Evolutionary conservation across 2,888 invertebrate species (phyloP).

Genomic region (Ferdinandea cuprea): DNA sequence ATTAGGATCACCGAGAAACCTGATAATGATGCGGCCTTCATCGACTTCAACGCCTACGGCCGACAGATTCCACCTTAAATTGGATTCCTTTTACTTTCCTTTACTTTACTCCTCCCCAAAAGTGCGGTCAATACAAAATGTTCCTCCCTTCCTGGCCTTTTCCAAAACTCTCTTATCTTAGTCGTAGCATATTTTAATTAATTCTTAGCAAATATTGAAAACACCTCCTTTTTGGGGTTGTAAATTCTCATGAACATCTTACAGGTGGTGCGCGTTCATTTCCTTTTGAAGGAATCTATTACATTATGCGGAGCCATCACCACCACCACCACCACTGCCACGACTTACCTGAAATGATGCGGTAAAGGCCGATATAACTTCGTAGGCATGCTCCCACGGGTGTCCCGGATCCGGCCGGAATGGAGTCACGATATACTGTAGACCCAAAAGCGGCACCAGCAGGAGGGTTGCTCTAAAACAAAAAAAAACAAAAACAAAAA

Average conservation of each 20-base stretch:
- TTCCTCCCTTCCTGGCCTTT: background rate
- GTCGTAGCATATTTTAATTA: slow-evolving; percentile 43
- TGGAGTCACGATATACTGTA: slow-evolving; percentile 95
- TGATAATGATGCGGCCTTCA: slow-evolving; percentile 21
- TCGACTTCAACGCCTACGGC: background rate
- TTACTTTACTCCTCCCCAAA: too few relatives aligned
- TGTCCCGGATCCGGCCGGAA: slow-evolving; percentile 89
- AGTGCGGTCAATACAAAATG: too few relatives aligned
- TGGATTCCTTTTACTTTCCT: too few relatives aligned
- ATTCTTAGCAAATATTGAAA: slow-evolving; percentile 32
- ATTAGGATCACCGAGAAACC: background rate
- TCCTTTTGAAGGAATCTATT: slow-evolving; percentile 36
- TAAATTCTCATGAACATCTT: slow-evolving; percentile 33
- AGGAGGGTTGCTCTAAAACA: slow-evolving; percentile 90
- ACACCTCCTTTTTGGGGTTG: slow-evolving; percentile 3
- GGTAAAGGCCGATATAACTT: slow-evolving; percentile 92
- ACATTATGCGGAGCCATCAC: slow-evolving; percentile 18
- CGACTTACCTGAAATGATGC: slow-evolving; percentile 92
- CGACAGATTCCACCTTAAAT: background rate
- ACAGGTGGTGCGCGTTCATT: slow-evolving; percentile 31
- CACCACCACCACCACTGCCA: too few relatives aligned
- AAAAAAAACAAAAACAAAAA: slow-evolving; percentile 82
- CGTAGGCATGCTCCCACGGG: slow-evolving; percentile 91
- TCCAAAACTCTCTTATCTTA: too few relatives aligned
- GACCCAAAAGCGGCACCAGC: slow-evolving; percentile 94